Evolutionary conservation across 2,888 invertebrate species (phyloP), one percentile per base, ranked within the genome.

Genomic region (Synergus umbraculus): DNA sequence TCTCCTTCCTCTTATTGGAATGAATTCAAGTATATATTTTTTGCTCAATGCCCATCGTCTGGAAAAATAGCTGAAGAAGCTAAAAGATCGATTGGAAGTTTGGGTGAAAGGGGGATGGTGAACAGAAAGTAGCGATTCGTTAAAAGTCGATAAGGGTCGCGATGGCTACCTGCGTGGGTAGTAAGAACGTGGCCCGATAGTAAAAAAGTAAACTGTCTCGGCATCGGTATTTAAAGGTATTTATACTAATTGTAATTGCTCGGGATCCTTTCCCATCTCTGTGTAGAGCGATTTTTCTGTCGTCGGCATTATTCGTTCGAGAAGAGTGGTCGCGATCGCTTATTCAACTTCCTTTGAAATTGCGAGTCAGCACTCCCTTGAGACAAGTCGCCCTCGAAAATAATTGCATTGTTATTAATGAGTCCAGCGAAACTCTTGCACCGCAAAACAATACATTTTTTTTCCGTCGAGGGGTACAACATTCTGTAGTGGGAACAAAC

Each of bases 331-430:
- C 37, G 37, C 67, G 79, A 78, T 85, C 80, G 82, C 84, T 85
- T 83, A 83, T 83, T 81, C 82, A 80, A 81, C 79, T 79, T 81
- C 78, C 77, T 81, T 81, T 67, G 80, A 66, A 66, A 77, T 77
- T 58, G 78, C 60, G 69, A 65, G 49, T 69, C 46, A 37, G 78
- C 69, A 78, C 80, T 49, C 81, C 78, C 41, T 65, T 22, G 82
- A 78, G 81, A 78, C 82, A 84, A 84, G 84, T 86, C 81, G 83
- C 67, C 81, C 84, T 83, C 81, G 78, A 82, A 86, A 88, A 88
- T 89, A 88, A 88, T 89, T 87, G 86, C 85, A 87, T 88, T 85
- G 83, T 85, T 85, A 83, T 87, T 86, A 87, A 85, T 82, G 86
- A 84, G 86, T 9, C 2, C 0, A 58, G 9, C 9, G n/a, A 3